phyloP scores from a whole-genome alignment of 2,888 invertebrate species.

The Thalpophila matura region DNA sequence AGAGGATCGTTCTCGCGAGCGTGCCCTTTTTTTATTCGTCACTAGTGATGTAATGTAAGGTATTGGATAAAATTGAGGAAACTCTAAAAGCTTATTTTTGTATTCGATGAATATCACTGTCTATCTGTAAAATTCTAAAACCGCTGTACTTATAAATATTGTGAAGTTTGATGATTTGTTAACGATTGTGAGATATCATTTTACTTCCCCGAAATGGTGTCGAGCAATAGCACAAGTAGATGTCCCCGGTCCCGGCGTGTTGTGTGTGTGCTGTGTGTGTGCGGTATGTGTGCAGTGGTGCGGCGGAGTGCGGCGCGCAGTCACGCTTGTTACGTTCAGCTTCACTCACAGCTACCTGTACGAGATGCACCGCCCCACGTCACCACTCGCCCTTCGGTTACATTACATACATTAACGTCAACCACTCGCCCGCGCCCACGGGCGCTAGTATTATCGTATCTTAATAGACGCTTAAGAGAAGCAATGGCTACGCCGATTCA shows the following conservation, averaged over 20 bases:
- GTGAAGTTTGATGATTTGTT: constrained; percentile 70
- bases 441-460: constrained; percentile 86
- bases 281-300: constrained; percentile 53
- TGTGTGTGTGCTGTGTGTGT: constrained; percentile 73
- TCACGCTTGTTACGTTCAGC: constrained; percentile 76
- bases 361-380: constrained; percentile 58
- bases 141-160: constrained; percentile 76
- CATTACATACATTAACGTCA: constrained; percentile 72
- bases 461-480: constrained; percentile 87
- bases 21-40: constrained; percentile 84
- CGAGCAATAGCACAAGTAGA: constrained; percentile 77
- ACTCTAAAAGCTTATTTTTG: constrained; percentile 90
- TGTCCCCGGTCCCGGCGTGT: constrained; percentile 71
- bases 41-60: constrained; percentile 87
- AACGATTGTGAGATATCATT: constrained; percentile 85
- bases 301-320: constrained; percentile 70
- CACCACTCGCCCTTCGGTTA: constrained; percentile 63
- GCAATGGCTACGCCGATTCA: constrained; percentile 89
- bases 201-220: constrained; percentile 88
- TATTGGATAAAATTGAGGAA: constrained; percentile 88
- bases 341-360: constrained; percentile 60
- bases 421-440: constrained; percentile 78
- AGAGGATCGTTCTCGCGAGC: constrained; percentile 83
- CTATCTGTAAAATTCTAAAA: constrained; percentile 87
- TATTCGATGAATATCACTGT: constrained; percentile 88